Evolutionary conservation across 2,113 vertebrate genomes (phyloP), one percentile per base, ranked within the genome.

Genomic region (Cyprinodon brontotheroides): DNA sequence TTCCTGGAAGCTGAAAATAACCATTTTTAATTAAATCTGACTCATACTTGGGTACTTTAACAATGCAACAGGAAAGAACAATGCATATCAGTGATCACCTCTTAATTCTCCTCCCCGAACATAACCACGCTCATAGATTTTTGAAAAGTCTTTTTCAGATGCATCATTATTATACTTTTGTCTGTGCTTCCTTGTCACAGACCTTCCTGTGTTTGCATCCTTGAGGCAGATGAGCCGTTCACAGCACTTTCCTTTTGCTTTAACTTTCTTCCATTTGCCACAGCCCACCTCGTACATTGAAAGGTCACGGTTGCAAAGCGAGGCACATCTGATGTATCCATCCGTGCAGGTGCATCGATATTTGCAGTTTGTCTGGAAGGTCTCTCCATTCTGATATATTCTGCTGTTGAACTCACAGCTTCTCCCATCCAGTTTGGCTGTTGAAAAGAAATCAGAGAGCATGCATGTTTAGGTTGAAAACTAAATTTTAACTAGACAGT

Each of bases 311-410:
- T 96, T 96, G 84, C 97, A 98, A 59, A 98, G 94, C 0, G 97
- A 97, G 75, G 96, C 91, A 79, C 97, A 99, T 41, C 96, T 96
- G 22, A 98, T 96, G 0, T 96, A 96, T 22, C 96, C 96, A 8
- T 99, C 96, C 43, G 98, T 96, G 86, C 97, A 98, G 45, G 97
- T 98, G 92, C 97, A 98, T 94, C 98, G 97, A 90, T 98, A 96
- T 89, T 98, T 98, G 91, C 97, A 99, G 92, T 98, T 97, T 4
- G 96, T 96, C 87, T 95, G 95, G 87, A 99, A 99, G 81, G 95
- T 97, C 79, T 99, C 97, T 0, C 97, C 97, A 0, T 98, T 98
- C 91, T 99, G 97, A 89, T 97, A 97, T 86, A 99, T 98, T 90
- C 91, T 96, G 89, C 96, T 96, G 92, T 96, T 97, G 68, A 98